Evolutionary conservation across 1,140 invertebrate species (phyloP).

Genomic region (Araneus ventricosus): DNA sequence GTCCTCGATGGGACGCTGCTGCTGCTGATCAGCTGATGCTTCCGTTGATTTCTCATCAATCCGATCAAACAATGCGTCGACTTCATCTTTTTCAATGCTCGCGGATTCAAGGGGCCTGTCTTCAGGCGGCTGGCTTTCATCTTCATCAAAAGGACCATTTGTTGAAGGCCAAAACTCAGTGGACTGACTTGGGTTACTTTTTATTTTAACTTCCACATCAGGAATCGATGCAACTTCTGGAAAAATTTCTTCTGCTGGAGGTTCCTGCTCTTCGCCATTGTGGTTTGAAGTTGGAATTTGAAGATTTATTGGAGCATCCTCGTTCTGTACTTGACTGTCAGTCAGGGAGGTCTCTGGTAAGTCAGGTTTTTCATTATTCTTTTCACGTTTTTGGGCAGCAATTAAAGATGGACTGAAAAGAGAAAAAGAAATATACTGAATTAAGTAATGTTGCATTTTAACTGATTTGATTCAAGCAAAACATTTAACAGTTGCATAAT

Average conservation of each 20-base stretch:
- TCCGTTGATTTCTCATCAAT: neutral
- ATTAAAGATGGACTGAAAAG: neutral
- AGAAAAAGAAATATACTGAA: neutral
- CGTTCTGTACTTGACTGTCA: neutral
- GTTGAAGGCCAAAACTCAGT: neutral
- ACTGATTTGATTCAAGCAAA: too few species aligned
- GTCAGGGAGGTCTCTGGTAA: neutral
- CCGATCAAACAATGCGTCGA: neutral
- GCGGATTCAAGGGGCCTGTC: too few species aligned
- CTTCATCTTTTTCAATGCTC: neutral
- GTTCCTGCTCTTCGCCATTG: neutral
- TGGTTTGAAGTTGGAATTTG: neutral
- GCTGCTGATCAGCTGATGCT: neutral
- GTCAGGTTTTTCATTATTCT: neutral
- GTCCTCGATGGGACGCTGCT: slow-evolving; percentile 65
- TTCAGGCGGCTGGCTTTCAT: neutral
- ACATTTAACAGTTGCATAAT: too few species aligned
- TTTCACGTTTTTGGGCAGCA: neutral
- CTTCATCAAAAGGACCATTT: neutral
- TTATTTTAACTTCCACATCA: neutral
- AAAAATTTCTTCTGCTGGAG: neutral
- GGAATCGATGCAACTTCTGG: too few species aligned
- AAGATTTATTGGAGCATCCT: neutral
- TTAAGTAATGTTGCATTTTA: too few species aligned
- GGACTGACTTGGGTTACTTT: neutral